Conservation (phyloP, 2,888 invertebrate genomes). For the Lapara coniferarum region DNA sequence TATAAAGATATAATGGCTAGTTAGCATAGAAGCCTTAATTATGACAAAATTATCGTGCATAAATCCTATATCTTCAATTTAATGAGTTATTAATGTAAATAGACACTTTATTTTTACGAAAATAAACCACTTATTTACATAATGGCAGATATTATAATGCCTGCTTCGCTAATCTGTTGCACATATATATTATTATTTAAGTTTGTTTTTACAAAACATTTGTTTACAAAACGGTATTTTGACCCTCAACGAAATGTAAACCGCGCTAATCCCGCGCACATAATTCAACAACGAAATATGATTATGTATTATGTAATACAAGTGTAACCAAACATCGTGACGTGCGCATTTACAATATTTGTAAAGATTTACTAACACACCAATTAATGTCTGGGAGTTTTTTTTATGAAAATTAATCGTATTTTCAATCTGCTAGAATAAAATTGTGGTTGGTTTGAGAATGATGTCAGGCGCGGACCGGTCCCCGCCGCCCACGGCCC, state of each 20-base stretch:
- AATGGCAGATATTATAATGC: neutral
- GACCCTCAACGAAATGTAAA: neutral
- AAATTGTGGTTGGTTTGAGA: constrained; percentile 18
- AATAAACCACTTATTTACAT: constrained; percentile 7
- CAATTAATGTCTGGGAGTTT: constrained; percentile 20
- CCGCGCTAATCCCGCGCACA: constrained; percentile 5
- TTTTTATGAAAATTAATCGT: constrained; percentile 23
- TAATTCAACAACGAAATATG: constrained; percentile 9
- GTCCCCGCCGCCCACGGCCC: constrained; percentile 7
- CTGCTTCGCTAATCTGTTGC: neutral
- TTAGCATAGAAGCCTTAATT: neutral
- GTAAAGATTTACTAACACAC: constrained; percentile 20
- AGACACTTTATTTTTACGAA: neutral
- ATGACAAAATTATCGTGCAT: neutral
- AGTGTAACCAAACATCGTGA: constrained; percentile 18
- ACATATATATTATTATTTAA: neutral
- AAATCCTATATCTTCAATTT: neutral
- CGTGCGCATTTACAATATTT: constrained; percentile 19
- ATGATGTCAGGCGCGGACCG: constrained; percentile 21
- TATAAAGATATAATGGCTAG: neutral
- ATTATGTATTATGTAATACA: constrained; percentile 22
- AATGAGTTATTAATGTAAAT: constrained; percentile 2
- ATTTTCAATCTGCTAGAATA: constrained; percentile 18
- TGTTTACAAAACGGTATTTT: neutral
- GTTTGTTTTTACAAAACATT: neutral